Evolutionary conservation across 2,888 invertebrate species (phyloP).

Genomic region (Orgyia antiqua): DNA sequence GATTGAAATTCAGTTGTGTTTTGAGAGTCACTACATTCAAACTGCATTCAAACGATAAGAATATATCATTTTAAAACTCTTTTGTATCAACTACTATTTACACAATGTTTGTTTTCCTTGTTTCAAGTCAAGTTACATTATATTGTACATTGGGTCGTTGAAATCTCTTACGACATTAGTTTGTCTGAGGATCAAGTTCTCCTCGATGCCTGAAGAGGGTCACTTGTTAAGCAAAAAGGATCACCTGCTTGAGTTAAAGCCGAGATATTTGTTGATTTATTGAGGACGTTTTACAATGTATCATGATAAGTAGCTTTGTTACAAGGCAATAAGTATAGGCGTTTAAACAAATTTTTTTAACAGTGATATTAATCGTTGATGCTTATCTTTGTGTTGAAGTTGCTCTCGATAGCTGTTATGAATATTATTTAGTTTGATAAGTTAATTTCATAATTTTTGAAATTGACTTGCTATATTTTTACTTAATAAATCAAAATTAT

Average conservation of each 20-base stretch:
- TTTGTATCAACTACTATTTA: not conserved
- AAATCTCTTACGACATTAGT: constrained; percentile 14
- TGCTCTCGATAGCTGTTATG: too few relatives aligned
- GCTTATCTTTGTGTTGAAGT: too few relatives aligned
- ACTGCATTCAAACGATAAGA: too few relatives aligned
- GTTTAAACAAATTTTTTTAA: too few relatives aligned
- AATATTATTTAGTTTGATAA: too few relatives aligned
- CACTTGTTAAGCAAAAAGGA: constrained; percentile 20
- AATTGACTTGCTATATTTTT: too few relatives aligned
- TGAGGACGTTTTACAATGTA: constrained; percentile 6
- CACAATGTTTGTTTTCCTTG: constrained; percentile 8
- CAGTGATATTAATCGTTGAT: too few relatives aligned
- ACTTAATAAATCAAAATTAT: too few relatives aligned
- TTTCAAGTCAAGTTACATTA: constrained; percentile 6
- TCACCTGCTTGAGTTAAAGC: constrained; percentile 18
- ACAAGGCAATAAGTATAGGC: not conserved
- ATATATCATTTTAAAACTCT: too few relatives aligned
- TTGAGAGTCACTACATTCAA: too few relatives aligned
- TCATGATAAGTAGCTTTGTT: constrained; percentile 6
- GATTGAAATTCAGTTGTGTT: too few relatives aligned
- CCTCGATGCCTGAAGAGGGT: constrained; percentile 23
- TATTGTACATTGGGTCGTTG: constrained; percentile 6
- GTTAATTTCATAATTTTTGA: too few relatives aligned
- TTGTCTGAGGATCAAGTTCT: constrained; percentile 13
- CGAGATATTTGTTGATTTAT: constrained; percentile 21